Conservation (phyloP, 2,888 invertebrate species). For the Epinotia ramella region DNA sequence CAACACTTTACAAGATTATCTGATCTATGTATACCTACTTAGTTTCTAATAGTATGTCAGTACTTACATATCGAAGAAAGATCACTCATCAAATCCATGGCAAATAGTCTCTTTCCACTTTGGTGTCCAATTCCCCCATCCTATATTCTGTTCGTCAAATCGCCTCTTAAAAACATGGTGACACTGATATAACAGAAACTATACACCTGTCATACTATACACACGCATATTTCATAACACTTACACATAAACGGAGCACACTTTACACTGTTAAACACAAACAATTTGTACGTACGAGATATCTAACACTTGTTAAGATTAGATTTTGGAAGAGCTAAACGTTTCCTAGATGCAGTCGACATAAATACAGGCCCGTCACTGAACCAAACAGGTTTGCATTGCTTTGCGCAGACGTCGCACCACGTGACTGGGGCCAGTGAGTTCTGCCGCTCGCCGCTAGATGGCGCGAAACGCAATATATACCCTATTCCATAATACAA, state of each 20-base stretch:
- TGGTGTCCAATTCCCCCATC: slow-evolving; percentile 80
- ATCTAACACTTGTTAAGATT: neutral
- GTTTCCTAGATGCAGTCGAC: slow-evolving; percentile 59
- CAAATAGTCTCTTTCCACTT: slow-evolving; percentile 74
- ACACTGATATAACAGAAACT: slow-evolving; percentile 27
- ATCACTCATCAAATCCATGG: slow-evolving; percentile 79
- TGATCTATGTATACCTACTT: neutral
- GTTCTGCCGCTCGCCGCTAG: slow-evolving; percentile 59
- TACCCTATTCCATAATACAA: too few relatives aligned
- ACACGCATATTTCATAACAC: slow-evolving; percentile 3
- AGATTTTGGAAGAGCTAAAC: slow-evolving; percentile 22
- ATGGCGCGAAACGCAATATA: slow-evolving; percentile 57
- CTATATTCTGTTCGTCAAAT: slow-evolving; percentile 47
- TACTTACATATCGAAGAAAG: slow-evolving; percentile 77
- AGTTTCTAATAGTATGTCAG: neutral
- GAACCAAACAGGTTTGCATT: slow-evolving; percentile 76
- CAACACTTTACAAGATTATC: slow-evolving; percentile 4
- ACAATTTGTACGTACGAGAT: neutral
- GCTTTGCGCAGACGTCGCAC: slow-evolving; percentile 61
- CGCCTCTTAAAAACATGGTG: slow-evolving; percentile 46
- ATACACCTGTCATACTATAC: neutral
- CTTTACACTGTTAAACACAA: neutral
- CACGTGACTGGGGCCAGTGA: slow-evolving; percentile 65
- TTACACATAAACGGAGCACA: neutral
- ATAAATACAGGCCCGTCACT: slow-evolving; percentile 80